phyloP scores from a whole-genome alignment of 2,888 invertebrate species.

The Seira musarum region DNA sequence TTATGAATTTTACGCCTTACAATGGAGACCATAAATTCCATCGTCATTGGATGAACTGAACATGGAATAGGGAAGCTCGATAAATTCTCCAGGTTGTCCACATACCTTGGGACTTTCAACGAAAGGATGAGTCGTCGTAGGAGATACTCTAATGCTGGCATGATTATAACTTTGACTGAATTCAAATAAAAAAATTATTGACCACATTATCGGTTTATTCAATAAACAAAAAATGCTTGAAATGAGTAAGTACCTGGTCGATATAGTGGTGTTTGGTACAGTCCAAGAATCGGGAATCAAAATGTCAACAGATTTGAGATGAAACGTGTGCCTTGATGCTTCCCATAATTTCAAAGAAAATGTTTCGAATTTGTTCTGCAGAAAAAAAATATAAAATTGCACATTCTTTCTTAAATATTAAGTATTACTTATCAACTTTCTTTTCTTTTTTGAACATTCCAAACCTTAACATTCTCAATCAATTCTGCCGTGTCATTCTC shows the following conservation, averaged over 20 bases:
- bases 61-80: conserved; percentile 61
- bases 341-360: conserved; percentile 46
- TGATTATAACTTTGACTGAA: conserved; percentile 50
- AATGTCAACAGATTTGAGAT: conserved; percentile 59
- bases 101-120: conserved; percentile 66
- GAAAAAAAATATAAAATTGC: no score
- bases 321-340: conserved; percentile 50
- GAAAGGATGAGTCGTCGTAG: conserved; percentile 29
- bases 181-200: background rate
- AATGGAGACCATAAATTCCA: conserved; percentile 58
- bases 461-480: conserved; percentile 36
- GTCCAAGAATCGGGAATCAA: conserved; percentile 61
- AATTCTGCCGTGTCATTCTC: background rate
- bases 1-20: conserved; percentile 45
- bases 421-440: background rate
- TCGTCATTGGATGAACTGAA: conserved; percentile 39
- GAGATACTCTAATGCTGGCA: conserved; percentile 60
- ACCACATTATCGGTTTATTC: background rate
- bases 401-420: background rate
- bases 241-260: conserved; percentile 31
- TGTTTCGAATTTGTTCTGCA: conserved; percentile 31
- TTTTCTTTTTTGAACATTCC: background rate
- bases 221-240: background rate
- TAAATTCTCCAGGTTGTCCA: conserved; percentile 60
- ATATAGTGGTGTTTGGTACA: background rate